Percentiles rank a stretch among this genome's conserved stretches.
phyloP scores from a whole-genome alignment of 1,140 invertebrate species.

The Lepidurus apus region DNA sequence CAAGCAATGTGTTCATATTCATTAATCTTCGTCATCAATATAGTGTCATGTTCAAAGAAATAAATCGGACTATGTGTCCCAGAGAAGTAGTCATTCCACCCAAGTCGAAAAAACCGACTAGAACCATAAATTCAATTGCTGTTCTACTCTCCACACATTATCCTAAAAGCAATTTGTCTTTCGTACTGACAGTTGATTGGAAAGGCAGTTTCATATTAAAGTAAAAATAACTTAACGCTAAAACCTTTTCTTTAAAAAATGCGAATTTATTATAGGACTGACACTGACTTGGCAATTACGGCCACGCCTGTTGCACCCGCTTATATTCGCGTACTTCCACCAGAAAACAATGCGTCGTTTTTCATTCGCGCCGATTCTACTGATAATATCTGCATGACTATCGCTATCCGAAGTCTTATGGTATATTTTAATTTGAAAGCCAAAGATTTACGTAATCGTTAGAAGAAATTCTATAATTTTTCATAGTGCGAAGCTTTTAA shows the following conservation, averaged over 20 bases:
- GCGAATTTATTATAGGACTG: background rate
- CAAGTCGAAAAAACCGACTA: background rate
- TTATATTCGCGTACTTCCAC: background rate
- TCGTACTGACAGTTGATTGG: background rate
- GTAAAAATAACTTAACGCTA: background rate
- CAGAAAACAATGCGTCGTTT: background rate
- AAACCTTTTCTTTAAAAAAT: background rate
- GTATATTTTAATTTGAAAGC: background rate
- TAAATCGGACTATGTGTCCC: background rate
- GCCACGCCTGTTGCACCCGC: background rate
- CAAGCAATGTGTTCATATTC: background rate
- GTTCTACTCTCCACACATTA: background rate
- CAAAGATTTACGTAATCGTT: background rate
- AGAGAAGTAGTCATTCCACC: slow-evolving; percentile 9
- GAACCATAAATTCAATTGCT: background rate
- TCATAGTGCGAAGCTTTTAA: background rate
- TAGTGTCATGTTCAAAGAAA: background rate
- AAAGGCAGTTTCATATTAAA: background rate
- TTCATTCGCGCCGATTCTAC: background rate
- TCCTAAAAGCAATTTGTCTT: background rate
- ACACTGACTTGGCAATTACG: background rate
- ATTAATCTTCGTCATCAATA: background rate
- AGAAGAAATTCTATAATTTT: background rate
- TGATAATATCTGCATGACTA: background rate
- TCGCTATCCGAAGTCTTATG: background rate